These are phyloP conservation scores for Tenualosa thibaudeaui DNA, from an alignment of 2,797 vertebrate genomes.

Conservation along the genomic window DNA sequence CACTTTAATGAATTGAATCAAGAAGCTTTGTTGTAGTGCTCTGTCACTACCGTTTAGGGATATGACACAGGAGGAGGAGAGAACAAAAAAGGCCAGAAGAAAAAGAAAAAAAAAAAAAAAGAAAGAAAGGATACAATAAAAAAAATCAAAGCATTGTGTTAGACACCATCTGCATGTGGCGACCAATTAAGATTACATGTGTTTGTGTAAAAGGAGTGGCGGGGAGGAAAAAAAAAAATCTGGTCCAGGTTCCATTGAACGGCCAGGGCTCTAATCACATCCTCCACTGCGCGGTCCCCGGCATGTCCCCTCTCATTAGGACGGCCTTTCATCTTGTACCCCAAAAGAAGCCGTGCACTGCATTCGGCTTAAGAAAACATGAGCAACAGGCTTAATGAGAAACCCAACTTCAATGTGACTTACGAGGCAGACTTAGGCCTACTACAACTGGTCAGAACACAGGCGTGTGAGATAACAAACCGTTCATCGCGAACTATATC, in stretches of 20 bases:
- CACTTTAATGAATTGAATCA: conserved; percentile 9
- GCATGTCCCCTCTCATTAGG: conserved; percentile 76
- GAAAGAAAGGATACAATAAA: conserved; percentile 1
- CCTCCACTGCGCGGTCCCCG: conserved; percentile 63
- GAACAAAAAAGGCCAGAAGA: conserved; percentile 34
- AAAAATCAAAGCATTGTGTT: conserved; percentile 44
- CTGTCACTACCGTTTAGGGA: background rate
- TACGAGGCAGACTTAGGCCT: conserved; percentile 53
- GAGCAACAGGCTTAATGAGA: conserved; percentile 63
- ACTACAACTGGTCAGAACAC: background rate
- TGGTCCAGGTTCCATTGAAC: conserved; percentile 71
- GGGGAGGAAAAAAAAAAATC: conserved; percentile 52
- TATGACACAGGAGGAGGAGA: conserved; percentile 28
- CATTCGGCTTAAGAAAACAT: conserved; percentile 68
- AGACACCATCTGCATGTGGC: conserved; percentile 56
- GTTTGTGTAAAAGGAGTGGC: conserved; percentile 58
- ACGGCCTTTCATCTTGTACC: conserved; percentile 68
- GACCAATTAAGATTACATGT: conserved; percentile 50
- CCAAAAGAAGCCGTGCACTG: conserved; percentile 64
- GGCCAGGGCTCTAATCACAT: conserved; percentile 79
- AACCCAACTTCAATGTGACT: conserved; percentile 58
- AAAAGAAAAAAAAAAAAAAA: background rate
- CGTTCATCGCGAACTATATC: background rate
- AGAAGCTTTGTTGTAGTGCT: background rate
- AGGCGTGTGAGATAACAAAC: background rate